Evolutionary conservation across 2,113 vertebrate species (phyloP), one percentile per base, ranked within the genome.

Genomic region (Chrysemys picta): DNA sequence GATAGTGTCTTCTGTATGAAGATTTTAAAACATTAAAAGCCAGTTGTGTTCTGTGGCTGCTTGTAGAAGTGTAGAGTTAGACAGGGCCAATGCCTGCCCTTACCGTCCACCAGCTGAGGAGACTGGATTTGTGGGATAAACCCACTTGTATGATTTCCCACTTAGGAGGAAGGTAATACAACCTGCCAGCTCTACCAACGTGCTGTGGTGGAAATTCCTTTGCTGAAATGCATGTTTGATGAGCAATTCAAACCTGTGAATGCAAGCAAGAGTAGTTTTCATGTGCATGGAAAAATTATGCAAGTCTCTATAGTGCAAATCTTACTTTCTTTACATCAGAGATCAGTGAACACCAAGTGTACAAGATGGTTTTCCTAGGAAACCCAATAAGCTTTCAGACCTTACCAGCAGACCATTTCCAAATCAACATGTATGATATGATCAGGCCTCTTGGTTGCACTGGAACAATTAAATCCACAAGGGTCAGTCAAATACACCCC

Each of bases 11-110:
- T 59, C 27, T 14, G 29, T 31, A 59, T 62, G 29, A 62, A 62
- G 59, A 62, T 62, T 31, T 62, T 62, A 1, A 8, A 14, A 56
- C 4, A 0, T 3, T 53, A 59, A 8, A 22, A 88, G 17, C 56
- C 6, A 1, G 11, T 19, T 31, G 54, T 9, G 17, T 27, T 50
- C 25, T 19, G 4, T 2, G 3, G 0, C 25, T 12, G n/a, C 6
- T 65, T 29, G 38, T 38, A 12, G 52, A 4, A 3, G 3, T 35
- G 29, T 62, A 31, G 59, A 35, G 59, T 62, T 31, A 62, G 59
- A 62, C 6, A 62, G 45, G 47, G 53, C 72, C 59, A 57, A 24
- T 7, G 0, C 54, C 29, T 5, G 62, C 35, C 27, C 49, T 54
- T 54, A 22, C 53, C 21, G 8, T 16, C 59, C 59, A 35, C 59